Conservation (phyloP, 2,888 invertebrate species). For the Digitonthophagus gazella region DNA sequence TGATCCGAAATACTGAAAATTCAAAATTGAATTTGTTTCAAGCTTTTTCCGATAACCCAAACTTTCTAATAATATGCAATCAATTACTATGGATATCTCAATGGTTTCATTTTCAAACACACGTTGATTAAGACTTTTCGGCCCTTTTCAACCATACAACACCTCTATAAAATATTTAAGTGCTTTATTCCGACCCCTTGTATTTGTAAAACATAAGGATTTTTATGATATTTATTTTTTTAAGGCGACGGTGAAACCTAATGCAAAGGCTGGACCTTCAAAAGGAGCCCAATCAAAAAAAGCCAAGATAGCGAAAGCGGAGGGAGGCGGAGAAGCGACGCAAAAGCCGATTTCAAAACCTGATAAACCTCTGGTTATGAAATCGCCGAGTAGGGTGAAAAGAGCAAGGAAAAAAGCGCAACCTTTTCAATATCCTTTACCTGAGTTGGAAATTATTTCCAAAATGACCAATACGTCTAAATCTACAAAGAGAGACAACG, state of each 20-base stretch:
- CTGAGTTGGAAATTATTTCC: conserved; percentile 74
- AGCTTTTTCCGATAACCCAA: no score
- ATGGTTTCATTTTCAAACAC: no score
- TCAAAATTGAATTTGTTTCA: no score
- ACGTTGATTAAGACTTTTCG: no score
- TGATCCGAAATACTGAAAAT: no score
- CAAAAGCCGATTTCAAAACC: conserved; percentile 38
- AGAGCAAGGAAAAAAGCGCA: conserved; percentile 67
- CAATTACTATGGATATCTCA: no score
- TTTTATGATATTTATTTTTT: conserved; percentile 18
- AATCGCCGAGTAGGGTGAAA: conserved; percentile 46
- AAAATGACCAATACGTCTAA: conserved; percentile 66
- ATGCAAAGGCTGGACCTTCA: conserved; percentile 58
- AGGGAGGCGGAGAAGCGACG: conserved; percentile 43
- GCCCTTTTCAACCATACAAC: no score
- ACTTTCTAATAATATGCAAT: no score
- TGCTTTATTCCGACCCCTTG: conserved; percentile 1
- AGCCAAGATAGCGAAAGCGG: conserved; percentile 52
- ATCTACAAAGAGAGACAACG: conserved; percentile 58
- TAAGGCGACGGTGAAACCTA: conserved; percentile 43
- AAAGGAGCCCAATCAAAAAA: conserved; percentile 57
- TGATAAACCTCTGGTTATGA: conserved; percentile 44
- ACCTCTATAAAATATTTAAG: neutral
- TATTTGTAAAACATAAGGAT: conserved; percentile 32
- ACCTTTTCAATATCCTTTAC: conserved; percentile 79